Base-by-base conservation (phyloP, 2,888 invertebrate species). In the Magallana nippona region DNA sequence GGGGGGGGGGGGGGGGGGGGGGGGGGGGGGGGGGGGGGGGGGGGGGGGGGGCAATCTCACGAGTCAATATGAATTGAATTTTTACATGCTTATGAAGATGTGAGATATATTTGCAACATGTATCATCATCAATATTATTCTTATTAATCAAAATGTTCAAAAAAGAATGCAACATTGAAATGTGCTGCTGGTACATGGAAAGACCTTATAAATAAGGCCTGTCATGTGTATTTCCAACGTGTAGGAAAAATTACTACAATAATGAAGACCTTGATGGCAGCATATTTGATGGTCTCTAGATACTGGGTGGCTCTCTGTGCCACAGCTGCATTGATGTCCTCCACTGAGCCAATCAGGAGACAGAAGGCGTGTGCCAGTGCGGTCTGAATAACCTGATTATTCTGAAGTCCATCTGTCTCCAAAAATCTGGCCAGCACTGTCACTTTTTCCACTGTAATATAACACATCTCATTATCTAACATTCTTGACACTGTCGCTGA, bases 311-410 rank as follows among this genome's bases (percentile, higher is more conserved):
- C 97, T 90, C 98, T 95, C 94, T 99, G 99, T 0, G 99, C 98
- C 2, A 99, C 98, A 90, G 98, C 97, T 19, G 98, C 97, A 94
- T 98, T 98, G 86, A 96, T 96, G 94, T 99, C 99, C 94, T 99
- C 98, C 96, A 99, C 97, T 91, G 98, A 97, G 83, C 98, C 97
- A 89, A 99, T 97, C 84, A 99, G 95, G 94, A 98, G 98, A 94
- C 98, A 99, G 95, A 99, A 99, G 1, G 98, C 98, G 89, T 98
- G 98, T 10, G 99, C 98, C 91, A 99, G 94, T 0, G 98, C 97
- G 0, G 98, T 97, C 94, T 99, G 98, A 80, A 99, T 93, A 10
- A 94, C 92, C 83, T 94, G 96, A 93, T 98, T 97, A 83, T 96
- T 97, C 91, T 97, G 96, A 55, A 94, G 91, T 0, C 91, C 87